These are phyloP conservation scores for Petrocephalus schoutedeni DNA, from an alignment of 2,797 vertebrate species.

Conservation along the genomic window DNA sequence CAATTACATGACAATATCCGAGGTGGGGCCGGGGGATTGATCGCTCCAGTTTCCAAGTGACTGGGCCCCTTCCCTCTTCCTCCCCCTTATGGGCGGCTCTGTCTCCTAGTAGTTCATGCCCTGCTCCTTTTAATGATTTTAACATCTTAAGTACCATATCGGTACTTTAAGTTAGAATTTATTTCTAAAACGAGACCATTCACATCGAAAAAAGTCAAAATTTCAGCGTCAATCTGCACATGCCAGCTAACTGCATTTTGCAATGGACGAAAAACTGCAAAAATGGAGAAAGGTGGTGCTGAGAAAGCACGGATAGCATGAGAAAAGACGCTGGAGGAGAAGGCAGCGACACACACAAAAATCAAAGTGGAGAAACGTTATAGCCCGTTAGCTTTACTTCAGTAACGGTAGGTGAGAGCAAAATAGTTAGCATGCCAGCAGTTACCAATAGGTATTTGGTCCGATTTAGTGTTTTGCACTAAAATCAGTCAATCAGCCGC, in stretches of 20 bases:
- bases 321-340: no score
- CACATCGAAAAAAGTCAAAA: not conserved
- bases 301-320: not conserved
- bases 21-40: not conserved
- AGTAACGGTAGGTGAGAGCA: not conserved
- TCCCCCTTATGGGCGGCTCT: not conserved
- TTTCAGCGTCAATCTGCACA: not conserved
- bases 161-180: not conserved
- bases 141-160: not conserved
- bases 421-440: no score
- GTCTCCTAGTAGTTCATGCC: not conserved
- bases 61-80: not conserved
- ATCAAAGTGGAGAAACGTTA: not conserved
- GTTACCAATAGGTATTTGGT: no score
- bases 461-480: no score
- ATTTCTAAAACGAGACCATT: not conserved
- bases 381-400: not conserved
- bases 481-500: no score
- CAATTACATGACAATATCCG: not conserved
- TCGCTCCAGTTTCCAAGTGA: not conserved
- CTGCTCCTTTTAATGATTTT: not conserved
- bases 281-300: not conserved
- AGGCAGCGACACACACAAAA: not conserved
- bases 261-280: not conserved
- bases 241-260: not conserved